These are phyloP conservation scores for Hypomesus transpacificus DNA, from an alignment of 2,113 vertebrate species.

Conservation along the genomic window DNA sequence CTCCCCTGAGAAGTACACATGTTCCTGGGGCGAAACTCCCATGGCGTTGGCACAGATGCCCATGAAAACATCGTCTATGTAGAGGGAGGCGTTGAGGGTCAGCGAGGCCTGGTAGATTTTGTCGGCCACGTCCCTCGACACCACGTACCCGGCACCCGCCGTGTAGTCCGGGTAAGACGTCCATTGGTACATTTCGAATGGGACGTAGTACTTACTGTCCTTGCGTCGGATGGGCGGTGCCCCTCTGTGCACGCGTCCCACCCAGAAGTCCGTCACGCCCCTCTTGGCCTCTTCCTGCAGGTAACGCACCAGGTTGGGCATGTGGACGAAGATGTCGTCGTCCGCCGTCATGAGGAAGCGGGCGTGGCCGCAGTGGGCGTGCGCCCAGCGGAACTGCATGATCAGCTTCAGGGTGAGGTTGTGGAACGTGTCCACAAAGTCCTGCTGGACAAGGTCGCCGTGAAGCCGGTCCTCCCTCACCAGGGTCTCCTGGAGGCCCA, in stretches of 20 bases:
- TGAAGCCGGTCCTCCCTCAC: conserved; percentile 73
- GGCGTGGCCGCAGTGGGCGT: conserved; percentile 82
- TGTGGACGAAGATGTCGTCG: conserved; percentile 94
- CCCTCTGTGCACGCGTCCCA: conserved; percentile 86
- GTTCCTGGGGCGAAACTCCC: conserved; percentile 81
- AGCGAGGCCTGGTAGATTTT: conserved; percentile 85
- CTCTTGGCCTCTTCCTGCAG: conserved; percentile 72
- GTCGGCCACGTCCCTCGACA: conserved; percentile 83
- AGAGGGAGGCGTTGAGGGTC: conserved; percentile 86
- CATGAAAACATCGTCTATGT: conserved; percentile 98
- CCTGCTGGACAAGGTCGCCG: conserved; percentile 87
- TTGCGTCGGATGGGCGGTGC: conserved; percentile 83
- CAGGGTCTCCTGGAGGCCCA: conserved; percentile 65
- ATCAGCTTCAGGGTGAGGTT: conserved; percentile 93
- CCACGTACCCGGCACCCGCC: conserved; percentile 86
- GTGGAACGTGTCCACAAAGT: conserved; percentile 92
- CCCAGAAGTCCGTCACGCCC: conserved; percentile 82
- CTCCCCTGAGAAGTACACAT: conserved; percentile 90
- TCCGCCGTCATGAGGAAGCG: conserved; percentile 94
- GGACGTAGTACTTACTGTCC: conserved; percentile 90
- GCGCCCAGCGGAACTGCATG: conserved; percentile 90
- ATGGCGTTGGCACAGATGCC: conserved; percentile 89
- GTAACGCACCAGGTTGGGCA: conserved; percentile 89
- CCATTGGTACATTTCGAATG: conserved; percentile 92
- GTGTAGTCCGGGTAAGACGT: conserved; percentile 90